A percentile compares a stretch with the other conserved stretches of the same genome.
Conservation (phyloP, 2,113 vertebrate species). For the Petroica traversi region DNA sequence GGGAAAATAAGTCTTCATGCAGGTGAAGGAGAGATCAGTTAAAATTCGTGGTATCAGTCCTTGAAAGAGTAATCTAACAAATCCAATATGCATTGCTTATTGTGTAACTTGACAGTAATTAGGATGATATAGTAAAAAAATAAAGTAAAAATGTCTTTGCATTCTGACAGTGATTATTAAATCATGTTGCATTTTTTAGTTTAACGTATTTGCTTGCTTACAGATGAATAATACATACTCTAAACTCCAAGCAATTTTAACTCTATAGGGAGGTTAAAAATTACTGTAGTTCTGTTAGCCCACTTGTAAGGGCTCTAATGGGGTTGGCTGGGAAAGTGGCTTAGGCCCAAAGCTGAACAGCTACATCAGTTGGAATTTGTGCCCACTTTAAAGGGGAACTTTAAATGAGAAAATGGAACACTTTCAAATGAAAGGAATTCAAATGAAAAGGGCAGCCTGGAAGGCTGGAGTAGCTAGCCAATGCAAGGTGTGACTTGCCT, state of each 20-base stretch:
- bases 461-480: background rate
- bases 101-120: background rate
- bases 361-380: background rate
- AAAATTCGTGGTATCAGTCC: background rate
- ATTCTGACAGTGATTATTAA: background rate
- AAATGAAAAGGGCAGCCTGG: background rate
- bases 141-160: background rate
- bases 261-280: background rate
- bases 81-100: background rate
- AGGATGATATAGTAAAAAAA: background rate
- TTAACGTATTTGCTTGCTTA: background rate
- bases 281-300: background rate
- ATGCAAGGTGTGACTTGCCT: background rate
- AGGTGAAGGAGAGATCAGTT: background rate
- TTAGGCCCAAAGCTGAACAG: background rate
- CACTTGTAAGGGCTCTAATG: background rate
- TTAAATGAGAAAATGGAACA: background rate
- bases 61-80: background rate
- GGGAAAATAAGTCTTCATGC: background rate
- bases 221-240: background rate
- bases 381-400: background rate
- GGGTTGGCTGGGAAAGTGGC: background rate
- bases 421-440: background rate
- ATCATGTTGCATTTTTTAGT: background rate
- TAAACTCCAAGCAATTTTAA: background rate